phyloP scores from a whole-genome alignment of 2,797 vertebrate species.

The Pangasius larnaudii region DNA sequence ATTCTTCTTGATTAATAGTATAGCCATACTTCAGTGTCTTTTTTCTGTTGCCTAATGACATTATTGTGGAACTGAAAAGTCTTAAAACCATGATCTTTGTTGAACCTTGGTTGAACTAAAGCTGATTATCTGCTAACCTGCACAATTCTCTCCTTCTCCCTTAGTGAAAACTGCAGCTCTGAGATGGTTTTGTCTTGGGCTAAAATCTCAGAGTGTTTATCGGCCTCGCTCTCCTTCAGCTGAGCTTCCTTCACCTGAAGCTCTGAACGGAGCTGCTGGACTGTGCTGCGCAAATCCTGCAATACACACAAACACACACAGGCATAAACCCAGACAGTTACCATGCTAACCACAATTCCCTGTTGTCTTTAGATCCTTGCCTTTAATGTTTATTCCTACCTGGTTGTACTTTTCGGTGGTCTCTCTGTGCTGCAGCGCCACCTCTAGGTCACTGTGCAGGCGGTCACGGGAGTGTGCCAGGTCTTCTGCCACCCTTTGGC shows the following conservation, averaged over 20 bases:
- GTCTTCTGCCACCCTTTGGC: constrained; percentile 83
- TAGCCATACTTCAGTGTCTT: not conserved
- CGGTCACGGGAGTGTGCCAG: constrained; percentile 76
- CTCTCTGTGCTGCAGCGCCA: constrained; percentile 86
- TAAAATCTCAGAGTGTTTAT: constrained; percentile 71
- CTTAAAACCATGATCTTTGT: not conserved
- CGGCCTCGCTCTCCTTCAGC: constrained; percentile 79
- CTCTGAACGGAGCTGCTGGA: constrained; percentile 84
- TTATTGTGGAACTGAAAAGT: not conserved
- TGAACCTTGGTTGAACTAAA: not conserved
- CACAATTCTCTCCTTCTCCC: constrained; percentile 85
- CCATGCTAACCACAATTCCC: not conserved
- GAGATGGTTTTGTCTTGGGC: constrained; percentile 78
- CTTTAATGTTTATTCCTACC: constrained; percentile 67
- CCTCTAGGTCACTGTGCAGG: constrained; percentile 77
- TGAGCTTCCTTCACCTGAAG: constrained; percentile 82
- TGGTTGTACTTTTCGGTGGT: constrained; percentile 89
- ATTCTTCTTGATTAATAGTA: too few species aligned
- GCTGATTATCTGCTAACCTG: constrained; percentile 70
- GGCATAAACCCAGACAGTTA: not conserved
- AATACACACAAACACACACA: not conserved
- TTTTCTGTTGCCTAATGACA: not conserved
- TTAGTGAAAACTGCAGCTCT: constrained; percentile 76
- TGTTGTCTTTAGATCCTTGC: too few species aligned
- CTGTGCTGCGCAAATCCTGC: constrained; percentile 83